Evolutionary conservation across 1,140 invertebrate species (phyloP), one percentile per base, ranked within the genome.

Genomic region (Drosophila elegans): DNA sequence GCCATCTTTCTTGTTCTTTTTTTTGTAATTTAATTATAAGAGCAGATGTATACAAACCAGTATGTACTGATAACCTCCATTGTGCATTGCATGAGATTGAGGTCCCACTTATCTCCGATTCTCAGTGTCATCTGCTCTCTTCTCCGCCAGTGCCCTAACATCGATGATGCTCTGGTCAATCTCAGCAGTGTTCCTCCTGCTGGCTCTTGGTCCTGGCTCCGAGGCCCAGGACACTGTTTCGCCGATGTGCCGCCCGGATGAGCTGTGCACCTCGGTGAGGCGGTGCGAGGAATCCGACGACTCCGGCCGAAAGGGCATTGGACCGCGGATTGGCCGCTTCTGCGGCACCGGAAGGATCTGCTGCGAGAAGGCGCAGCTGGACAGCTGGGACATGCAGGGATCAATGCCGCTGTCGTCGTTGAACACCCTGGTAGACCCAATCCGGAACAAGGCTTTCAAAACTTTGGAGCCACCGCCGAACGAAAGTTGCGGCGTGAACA

Each of bases 401-500:
- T n/a, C 12, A 3, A 32, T 3, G 2, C 3, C 29, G 1, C 12
- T 2, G 1, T 25, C 6, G 3, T 0, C 9, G 16, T 21, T 21
- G 16, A 21, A 21, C 1, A 4, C 0, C 2, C 10, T 7, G 2
- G 16, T 0, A 1, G 27, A 5, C 12, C 12, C 34, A 2, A 38
- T 36, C 5, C 32, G 34, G 6, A 34, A 55, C 25, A 74, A 64
- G 34, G 34, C 39, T 1, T 9, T 45, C 7, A 32, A 34, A 4
- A 1, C 60, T 3, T 3, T 49, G 27, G 83, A 83, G 7, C 39
- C 63, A 1, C 71, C 51, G 10, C 54, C 36, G 9, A 78, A 89
- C 12, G 74, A 89, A 42, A 84, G 64, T 29, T 89, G 84, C 36
- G 84, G 85, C 41, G 0, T 62, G 2, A 69, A 84, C 13, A 75